A percentile compares a stretch with the other conserved stretches of the same genome.
Evolutionary conservation across 2,113 vertebrate species (phyloP).

Genomic region (Eurystomus gularis): DNA sequence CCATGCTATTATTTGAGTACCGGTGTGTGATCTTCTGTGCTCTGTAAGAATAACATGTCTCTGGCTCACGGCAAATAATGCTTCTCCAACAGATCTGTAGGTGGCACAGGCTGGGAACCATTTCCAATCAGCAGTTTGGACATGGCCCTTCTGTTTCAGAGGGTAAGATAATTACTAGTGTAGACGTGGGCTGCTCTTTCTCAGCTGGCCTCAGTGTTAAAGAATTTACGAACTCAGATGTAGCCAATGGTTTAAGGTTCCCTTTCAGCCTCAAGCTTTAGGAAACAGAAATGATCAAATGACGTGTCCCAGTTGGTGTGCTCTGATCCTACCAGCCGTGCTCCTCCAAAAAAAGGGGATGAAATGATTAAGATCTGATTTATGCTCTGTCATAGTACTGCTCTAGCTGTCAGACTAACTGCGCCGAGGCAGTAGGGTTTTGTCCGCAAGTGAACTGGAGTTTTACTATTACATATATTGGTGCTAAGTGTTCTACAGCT

Average conservation of each 20-base stretch:
- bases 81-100: background rate
- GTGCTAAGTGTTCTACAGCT: background rate
- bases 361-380: conserved; percentile 61
- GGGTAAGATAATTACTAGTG: background rate
- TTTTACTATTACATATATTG: background rate
- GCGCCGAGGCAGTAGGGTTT: background rate
- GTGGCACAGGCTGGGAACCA: background rate
- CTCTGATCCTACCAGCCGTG: conserved; percentile 31
- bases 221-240: background rate
- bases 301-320: background rate
- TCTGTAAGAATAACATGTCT: background rate
- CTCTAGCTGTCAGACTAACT: conserved; percentile 31
- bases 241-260: conserved; percentile 31
- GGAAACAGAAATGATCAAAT: conserved; percentile 58
- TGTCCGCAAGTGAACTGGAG: conserved; percentile 17
- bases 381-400: conserved; percentile 10
- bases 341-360: conserved; percentile 28
- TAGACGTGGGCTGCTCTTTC: background rate
- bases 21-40: background rate
- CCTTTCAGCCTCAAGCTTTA: conserved; percentile 35
- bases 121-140: background rate
- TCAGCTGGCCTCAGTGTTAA: background rate
- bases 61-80: background rate
- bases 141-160: background rate
- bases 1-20: background rate